Conservation (phyloP, 2,888 invertebrate genomes). For the Leistus spinibarbis region DNA sequence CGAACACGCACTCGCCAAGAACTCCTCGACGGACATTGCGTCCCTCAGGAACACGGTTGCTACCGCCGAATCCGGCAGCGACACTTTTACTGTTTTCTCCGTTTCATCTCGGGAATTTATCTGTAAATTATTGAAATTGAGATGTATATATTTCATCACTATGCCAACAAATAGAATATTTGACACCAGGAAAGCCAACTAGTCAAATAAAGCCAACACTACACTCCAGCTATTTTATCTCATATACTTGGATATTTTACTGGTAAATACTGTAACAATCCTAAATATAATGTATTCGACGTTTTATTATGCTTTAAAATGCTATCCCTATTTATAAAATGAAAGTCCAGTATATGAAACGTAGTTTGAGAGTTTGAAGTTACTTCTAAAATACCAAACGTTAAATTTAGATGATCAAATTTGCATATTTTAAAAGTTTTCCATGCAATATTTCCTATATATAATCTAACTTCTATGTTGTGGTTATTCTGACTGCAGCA, state of each 20-base stretch:
- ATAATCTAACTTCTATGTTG: not conserved
- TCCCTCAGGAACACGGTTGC: slow-evolving; percentile 88
- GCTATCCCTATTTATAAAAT: too few relatives aligned
- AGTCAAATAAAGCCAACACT: not conserved
- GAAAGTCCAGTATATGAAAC: too few relatives aligned
- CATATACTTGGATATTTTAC: too few relatives aligned
- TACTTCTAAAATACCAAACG: not conserved
- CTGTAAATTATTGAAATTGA: slow-evolving; percentile 59
- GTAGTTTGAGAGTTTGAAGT: not conserved
- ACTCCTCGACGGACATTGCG: slow-evolving; percentile 94
- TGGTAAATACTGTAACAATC: too few relatives aligned
- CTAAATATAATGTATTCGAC: too few relatives aligned
- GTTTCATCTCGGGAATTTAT: slow-evolving; percentile 85
- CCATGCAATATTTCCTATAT: not conserved
- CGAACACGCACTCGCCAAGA: slow-evolving; percentile 89
- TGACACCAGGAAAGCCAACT: too few relatives aligned
- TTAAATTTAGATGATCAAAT: not conserved
- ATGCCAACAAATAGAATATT: not conserved
- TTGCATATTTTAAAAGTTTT: not conserved
- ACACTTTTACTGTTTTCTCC: slow-evolving; percentile 88
- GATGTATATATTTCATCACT: too few relatives aligned
- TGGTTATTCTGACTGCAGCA: not conserved
- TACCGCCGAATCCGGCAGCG: slow-evolving; percentile 81
- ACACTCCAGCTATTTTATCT: too few relatives aligned
- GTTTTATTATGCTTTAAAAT: too few relatives aligned